Base-by-base conservation (phyloP, 2,797 vertebrate genomes). In the Vultur gryphus region DNA sequence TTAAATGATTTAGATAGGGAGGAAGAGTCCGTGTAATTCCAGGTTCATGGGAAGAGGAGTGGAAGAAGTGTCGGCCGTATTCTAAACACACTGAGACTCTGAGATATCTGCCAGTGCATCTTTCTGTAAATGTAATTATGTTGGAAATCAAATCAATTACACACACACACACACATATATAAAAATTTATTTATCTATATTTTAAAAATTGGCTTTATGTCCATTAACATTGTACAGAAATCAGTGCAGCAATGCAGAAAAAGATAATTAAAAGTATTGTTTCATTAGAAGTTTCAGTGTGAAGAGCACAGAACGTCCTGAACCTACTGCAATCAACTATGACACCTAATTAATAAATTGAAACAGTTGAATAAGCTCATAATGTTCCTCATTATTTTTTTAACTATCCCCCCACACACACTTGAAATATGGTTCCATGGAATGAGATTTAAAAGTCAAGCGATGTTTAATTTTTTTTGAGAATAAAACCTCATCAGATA, bases 291-390 rank as follows among this genome's bases (percentile, higher is more conserved):
- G 33, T 91, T 92, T 91, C 67, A 49, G 18, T 70, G 73, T 54
- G 43, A 83, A 65, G 61, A 88, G 69, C 51, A 78, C 7, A 76
- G 83, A 95, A 91, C 1, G 4, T 73, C 62, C 66, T 78, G 62
- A 87, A 93, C 64, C 6, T 83, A 28, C 44, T 83, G 81, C 82
- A 92, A 76, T 91, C 78, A 95, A 41, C 67, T 95, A 85, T 95
- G 91, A 95, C 82, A 92, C n/a, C 55, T 91, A 96, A 95, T 95
- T 93, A 96, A 95, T 80, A 87, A 92, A 77, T 20, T 66, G 84
- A 89, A 95, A 62, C 51, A 85, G 71, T 49, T 91, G 64, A 95
- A 85, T 87, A 87, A 95, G 77, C 65, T 87, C 59, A 62, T 71
- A 84, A 90, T 86, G 21, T 73, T 85, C 52, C n/a, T 92, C 19